Evolutionary conservation across 2,888 invertebrate species (phyloP).

Genomic region (Dione vanillae): DNA sequence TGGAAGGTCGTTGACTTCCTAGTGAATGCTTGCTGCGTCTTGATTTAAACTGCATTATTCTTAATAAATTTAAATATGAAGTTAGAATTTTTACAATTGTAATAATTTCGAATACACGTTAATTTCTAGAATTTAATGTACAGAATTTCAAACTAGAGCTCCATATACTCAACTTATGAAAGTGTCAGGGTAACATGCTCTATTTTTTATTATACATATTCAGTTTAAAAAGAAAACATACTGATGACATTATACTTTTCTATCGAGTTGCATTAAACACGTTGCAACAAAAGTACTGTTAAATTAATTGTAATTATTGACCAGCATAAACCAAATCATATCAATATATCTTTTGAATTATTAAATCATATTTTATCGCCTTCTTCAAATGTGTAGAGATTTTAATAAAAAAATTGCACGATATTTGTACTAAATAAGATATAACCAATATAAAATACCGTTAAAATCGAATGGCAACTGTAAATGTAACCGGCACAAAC

Average conservation of each 20-base stretch:
- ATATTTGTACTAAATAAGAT: slow-evolving; percentile 6
- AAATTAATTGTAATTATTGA: slow-evolving; percentile 18
- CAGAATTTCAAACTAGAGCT: no score
- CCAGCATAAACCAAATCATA: slow-evolving; percentile 28
- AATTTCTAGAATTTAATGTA: no score
- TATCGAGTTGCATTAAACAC: slow-evolving; percentile 21
- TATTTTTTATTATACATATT: no score
- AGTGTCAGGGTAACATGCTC: no score
- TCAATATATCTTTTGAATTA: slow-evolving; percentile 10
- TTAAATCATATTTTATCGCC: no score
- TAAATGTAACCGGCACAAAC: slow-evolving; percentile 31
- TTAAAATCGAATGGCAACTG: slow-evolving; percentile 10
- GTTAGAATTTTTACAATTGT: no score
- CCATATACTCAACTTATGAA: no score
- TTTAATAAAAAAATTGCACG: neutral
- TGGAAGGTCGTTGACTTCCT: slow-evolving; percentile 14
- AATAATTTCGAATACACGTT: no score
- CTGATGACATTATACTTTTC: neutral
- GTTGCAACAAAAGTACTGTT: slow-evolving; percentile 4
- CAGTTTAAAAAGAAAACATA: neutral
- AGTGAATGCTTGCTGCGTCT: neutral
- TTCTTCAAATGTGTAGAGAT: neutral
- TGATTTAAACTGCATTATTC: neutral
- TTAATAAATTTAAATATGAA: no score
- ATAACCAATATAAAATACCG: neutral